phyloP scores from a whole-genome alignment of 2,113 vertebrate genomes.

The Alexandromys fortis region DNA sequence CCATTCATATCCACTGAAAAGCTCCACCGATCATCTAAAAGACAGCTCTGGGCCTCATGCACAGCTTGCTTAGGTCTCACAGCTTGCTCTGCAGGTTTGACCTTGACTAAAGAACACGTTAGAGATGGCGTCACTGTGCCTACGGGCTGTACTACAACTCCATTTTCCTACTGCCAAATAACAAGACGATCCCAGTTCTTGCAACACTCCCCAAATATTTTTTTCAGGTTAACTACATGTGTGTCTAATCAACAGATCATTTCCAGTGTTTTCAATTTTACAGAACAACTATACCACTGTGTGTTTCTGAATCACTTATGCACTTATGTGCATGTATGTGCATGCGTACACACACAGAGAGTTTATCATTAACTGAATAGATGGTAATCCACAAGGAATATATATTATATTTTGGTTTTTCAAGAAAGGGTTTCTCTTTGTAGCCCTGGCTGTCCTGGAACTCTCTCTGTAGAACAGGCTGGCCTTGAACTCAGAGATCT shows the following conservation, averaged over 20 bases:
- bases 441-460: neutral
- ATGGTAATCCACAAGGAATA: too few relatives aligned
- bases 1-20: neutral
- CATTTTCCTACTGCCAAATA: neutral
- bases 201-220: neutral
- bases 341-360: neutral
- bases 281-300: too few relatives aligned
- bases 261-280: neutral
- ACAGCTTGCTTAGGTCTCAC: neutral
- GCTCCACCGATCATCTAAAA: neutral
- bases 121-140: neutral
- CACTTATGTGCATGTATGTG: neutral
- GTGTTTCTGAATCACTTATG: too few relatives aligned
- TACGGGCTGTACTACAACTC: neutral
- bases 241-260: neutral
- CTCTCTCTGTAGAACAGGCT: neutral
- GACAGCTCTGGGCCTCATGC: too few relatives aligned
- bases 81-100: neutral
- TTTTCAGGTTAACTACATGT: neutral
- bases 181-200: neutral
- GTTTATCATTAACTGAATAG: too few relatives aligned
- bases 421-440: neutral
- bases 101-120: neutral
- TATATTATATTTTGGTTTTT: neutral
- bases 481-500: neutral